A percentile compares a stretch with the other conserved stretches of the same genome.
These are phyloP conservation scores for Heterodera schachtii DNA, from an alignment of 1,140 invertebrate genomes.

Conservation along the genomic window DNA sequence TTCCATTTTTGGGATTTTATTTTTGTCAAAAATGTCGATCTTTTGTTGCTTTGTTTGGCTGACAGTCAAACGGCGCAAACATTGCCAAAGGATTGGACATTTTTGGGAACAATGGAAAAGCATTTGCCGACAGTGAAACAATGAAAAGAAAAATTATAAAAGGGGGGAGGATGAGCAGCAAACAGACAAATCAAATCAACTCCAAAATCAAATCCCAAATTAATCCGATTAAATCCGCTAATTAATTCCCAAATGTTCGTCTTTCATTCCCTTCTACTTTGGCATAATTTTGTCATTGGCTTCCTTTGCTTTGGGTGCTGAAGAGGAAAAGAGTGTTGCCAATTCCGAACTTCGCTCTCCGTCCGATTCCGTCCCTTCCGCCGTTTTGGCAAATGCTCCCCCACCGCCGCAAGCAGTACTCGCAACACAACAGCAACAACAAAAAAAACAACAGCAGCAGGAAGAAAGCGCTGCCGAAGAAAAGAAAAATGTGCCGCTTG, in stretches of 20 bases:
- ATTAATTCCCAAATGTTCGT: not conserved
- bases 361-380: not conserved
- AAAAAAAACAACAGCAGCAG: not conserved
- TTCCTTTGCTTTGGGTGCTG: not conserved
- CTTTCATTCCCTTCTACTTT: not conserved
- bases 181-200: not conserved
- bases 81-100: not conserved
- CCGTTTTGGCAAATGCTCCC: slow-evolving; percentile 1
- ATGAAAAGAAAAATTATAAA: not conserved
- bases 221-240: not conserved
- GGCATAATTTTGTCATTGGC: not conserved
- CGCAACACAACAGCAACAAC: not conserved
- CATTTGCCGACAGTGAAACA: not conserved
- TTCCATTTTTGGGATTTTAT: too few relatives aligned
- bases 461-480: not conserved
- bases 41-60: not conserved
- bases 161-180: not conserved
- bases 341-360: not conserved
- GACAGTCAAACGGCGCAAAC: not conserved
- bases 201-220: not conserved
- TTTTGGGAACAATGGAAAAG: not conserved
- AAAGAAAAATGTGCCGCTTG: not conserved
- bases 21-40: not conserved
- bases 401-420: not conserved
- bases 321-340: not conserved